A percentile compares a stretch with the other conserved stretches of the same genome.
Conservation (phyloP, 2,888 invertebrate species). For the Anoplius nigerrimus region DNA sequence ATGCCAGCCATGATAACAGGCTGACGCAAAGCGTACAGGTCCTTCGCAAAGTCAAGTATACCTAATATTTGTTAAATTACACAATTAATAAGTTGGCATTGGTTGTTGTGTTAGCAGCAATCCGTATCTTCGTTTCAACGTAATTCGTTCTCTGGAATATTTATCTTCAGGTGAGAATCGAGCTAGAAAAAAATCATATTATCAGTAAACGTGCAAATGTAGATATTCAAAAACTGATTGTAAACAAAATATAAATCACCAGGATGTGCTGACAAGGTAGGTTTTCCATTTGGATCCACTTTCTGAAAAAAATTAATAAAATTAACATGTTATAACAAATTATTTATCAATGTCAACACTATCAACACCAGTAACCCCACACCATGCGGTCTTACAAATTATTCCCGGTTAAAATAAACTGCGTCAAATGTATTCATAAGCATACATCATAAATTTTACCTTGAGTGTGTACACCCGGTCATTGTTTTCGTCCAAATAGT, state of each 20-base stretch:
- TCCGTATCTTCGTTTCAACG: constrained; percentile 92
- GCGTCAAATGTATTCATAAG: not conserved
- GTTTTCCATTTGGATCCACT: constrained; percentile 85
- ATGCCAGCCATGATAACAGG: not conserved
- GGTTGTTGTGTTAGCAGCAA: constrained; percentile 91
- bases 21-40: too few species aligned
- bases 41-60: constrained; percentile 2
- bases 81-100: constrained; percentile 81
- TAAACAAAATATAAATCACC: constrained; percentile 73
- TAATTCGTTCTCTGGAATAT: constrained; percentile 91
- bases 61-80: constrained; percentile 4
- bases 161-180: constrained; percentile 97
- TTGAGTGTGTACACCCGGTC: constrained; percentile 91
- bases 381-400: too few species aligned
- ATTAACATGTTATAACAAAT: constrained; percentile 2
- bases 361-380: too few species aligned
- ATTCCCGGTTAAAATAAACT: too few species aligned
- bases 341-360: not conserved
- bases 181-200: constrained; percentile 78
- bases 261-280: constrained; percentile 93
- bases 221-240: not conserved
- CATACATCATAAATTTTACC: constrained; percentile 76
- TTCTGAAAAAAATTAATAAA: constrained; percentile 79
- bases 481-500: constrained; percentile 85
- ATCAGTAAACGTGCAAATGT: too few species aligned